A percentile compares a stretch with the other conserved stretches of the same genome.
Evolutionary conservation across 2,113 vertebrate genomes (phyloP).

Genomic region (Leucopsar rothschildi): DNA sequence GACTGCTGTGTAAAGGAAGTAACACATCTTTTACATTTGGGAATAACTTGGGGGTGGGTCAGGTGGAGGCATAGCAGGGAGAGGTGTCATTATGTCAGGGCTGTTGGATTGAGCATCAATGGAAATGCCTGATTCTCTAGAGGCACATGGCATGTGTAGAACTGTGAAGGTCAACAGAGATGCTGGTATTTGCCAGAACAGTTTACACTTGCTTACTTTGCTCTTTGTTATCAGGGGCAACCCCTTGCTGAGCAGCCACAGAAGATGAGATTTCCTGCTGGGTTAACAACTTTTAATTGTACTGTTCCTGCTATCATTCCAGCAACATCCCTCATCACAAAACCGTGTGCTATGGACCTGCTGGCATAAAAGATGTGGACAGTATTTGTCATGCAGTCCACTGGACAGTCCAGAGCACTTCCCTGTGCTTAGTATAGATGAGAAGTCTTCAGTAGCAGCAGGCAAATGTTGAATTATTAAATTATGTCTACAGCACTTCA

Average conservation of each 20-base stretch:
- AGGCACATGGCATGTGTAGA: neutral
- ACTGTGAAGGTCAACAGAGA: neutral
- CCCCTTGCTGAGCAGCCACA: neutral
- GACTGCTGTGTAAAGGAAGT: neutral
- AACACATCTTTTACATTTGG: neutral
- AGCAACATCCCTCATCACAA: neutral
- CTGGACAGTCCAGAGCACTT: neutral
- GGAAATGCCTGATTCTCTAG: neutral
- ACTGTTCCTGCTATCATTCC: neutral
- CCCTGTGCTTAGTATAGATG: neutral
- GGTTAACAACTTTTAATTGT: neutral
- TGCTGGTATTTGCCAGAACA: neutral
- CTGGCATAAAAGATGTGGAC: neutral
- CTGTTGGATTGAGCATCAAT: neutral
- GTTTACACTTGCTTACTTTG: neutral
- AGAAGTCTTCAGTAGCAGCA: neutral
- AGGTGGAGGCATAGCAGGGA: neutral
- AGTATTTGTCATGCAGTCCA: neutral
- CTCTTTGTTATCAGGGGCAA: neutral
- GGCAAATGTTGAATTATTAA: conserved; percentile 40
- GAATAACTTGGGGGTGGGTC: neutral
- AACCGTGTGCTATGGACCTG: neutral
- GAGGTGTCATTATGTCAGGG: neutral
- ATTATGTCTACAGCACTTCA: conserved; percentile 38
- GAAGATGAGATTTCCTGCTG: neutral